phyloP scores from a whole-genome alignment of 1,140 invertebrate species.

The Drosophila setifemur region DNA sequence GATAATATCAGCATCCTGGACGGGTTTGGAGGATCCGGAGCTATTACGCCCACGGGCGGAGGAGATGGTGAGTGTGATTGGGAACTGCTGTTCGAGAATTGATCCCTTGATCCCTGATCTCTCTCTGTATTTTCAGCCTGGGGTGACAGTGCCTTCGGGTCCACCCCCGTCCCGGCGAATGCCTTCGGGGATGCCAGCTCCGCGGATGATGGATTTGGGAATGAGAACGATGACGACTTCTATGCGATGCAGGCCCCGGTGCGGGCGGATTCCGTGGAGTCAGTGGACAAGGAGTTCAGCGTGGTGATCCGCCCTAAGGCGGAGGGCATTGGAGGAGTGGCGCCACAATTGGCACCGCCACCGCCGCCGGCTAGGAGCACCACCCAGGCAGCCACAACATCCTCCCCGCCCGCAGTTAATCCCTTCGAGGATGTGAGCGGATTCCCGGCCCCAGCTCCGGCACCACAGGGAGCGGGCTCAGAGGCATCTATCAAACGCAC shows the following conservation, averaged over 20 bases:
- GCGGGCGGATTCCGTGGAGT: slow-evolving; percentile 89
- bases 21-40: slow-evolving; percentile 82
- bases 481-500: slow-evolving; percentile 82
- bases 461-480: slow-evolving; percentile 21
- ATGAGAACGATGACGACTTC: slow-evolving; percentile 93
- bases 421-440: slow-evolving; percentile 87
- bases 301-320: slow-evolving; percentile 85
- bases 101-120: no score
- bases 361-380: slow-evolving; percentile 86
- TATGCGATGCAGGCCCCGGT: slow-evolving; percentile 89
- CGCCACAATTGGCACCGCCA: slow-evolving; percentile 89
- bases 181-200: slow-evolving; percentile 82
- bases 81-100: no score
- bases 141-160: slow-evolving; percentile 78
- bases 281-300: slow-evolving; percentile 84
- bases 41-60: slow-evolving; percentile 72
- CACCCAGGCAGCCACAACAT: slow-evolving; percentile 81
- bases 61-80: slow-evolving; percentile 62
- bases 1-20: slow-evolving; percentile 83
- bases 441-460: slow-evolving; percentile 64
- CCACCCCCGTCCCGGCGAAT: slow-evolving; percentile 75
- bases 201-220: slow-evolving; percentile 85
- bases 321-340: slow-evolving; percentile 80
- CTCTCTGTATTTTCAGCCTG: slow-evolving; percentile 53
- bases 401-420: slow-evolving; percentile 85